Base-by-base conservation (phyloP, 2,113 vertebrate genomes). In the rat (Rattus norvegicus) region DNA sequence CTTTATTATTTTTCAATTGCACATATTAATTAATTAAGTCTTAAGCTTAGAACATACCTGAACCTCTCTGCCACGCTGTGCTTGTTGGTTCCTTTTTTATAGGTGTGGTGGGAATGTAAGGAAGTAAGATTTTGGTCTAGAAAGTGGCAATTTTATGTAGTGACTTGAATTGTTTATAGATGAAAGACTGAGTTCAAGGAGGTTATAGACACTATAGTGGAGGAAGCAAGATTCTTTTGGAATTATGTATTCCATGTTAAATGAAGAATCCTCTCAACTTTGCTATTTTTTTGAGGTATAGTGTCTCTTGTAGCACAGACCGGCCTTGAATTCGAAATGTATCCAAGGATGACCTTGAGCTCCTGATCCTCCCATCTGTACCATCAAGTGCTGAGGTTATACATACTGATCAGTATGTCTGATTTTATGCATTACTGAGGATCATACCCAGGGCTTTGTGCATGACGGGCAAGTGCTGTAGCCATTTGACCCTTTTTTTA, bases 111-210 rank as follows among this genome's bases (percentile, higher is more conserved):
- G 17, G 83, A 30, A 43, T 77, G 19, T 54, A 69, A 93, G 59
- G 70, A 91, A 90, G n/a, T 79, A 93, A 85, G 61, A 84, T 59
- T 93, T 47, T 11, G 28, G 49, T 17, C 33, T 93, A 61, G 28
- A 83, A 81, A 92, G 36, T 65, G 43, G n/a, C 70, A 88, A 72
- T 67, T 86, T 95, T 95, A 67, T 85, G 43, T 94, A 28, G 43
- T 67, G 28, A 67, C 52, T 43, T 63, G 85, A 65, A 56, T 67
- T 49, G 36, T 73, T 16, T 26, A 47, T 75, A 63, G 30, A 49
- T 92, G 65, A 84, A 61, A 73, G 47, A 43, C 75, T 72, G 24
- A 67, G 79, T 91, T 94, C 2, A 69, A 54, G 47, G 43, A 84
- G 24, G 24, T 96, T 59, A 52, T 1, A 9, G 33, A 87, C 43